A percentile compares a stretch with the other conserved stretches of the same genome.
Evolutionary conservation across 2,888 invertebrate genomes (phyloP).

Genomic region (Muschampia plurimacula): DNA sequence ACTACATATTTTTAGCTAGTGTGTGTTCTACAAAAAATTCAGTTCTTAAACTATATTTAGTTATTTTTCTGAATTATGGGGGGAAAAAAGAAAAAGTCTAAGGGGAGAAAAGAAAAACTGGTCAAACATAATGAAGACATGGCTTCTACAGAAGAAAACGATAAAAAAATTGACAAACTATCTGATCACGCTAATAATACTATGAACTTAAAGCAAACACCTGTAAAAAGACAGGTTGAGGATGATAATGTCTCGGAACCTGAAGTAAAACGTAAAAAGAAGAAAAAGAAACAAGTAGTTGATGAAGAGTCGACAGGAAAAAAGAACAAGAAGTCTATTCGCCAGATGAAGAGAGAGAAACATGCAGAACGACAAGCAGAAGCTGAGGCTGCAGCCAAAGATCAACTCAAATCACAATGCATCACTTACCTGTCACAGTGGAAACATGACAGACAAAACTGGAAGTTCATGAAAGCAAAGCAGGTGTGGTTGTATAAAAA

Average conservation of each 20-base stretch:
- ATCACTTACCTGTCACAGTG: constrained; percentile 89
- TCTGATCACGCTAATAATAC: background rate
- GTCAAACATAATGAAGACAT: background rate
- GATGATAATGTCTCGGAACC: constrained; percentile 62
- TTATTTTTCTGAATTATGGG: constrained; percentile 43
- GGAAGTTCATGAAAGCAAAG: constrained; percentile 93
- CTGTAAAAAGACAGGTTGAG: constrained; percentile 46
- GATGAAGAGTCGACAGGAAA: constrained; percentile 63
- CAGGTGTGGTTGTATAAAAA: constrained; percentile 92
- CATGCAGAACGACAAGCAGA: constrained; percentile 83
- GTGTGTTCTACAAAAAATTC: background rate
- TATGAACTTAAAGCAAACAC: constrained; percentile 18
- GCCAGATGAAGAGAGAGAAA: constrained; percentile 88
- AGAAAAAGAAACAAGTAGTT: constrained; percentile 62
- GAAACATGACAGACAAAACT: constrained; percentile 88
- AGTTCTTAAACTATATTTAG: background rate
- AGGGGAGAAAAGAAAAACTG: constrained; percentile 47
- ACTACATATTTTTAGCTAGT: too few species aligned
- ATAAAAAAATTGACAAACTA: constrained; percentile 8
- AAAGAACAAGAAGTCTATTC: constrained; percentile 85
- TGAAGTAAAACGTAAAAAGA: constrained; percentile 51
- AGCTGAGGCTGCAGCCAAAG: constrained; percentile 80
- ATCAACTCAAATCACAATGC: constrained; percentile 86
- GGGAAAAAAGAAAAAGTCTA: constrained; percentile 57
- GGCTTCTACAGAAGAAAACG: constrained; percentile 43